Base-by-base conservation (phyloP, 2,888 invertebrate species). In the Heliconius aoede region DNA sequence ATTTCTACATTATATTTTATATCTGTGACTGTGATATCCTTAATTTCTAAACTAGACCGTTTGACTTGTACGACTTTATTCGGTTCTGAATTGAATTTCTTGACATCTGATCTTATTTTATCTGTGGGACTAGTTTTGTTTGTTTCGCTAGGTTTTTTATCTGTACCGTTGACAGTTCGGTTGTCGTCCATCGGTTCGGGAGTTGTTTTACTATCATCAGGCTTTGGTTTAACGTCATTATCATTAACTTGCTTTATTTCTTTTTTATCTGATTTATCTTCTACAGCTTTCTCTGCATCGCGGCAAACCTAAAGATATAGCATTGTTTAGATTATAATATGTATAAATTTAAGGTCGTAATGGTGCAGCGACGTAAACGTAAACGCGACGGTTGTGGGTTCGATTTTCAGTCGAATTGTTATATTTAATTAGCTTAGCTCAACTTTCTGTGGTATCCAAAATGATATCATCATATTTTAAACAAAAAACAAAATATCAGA, bases 231-330 rank as follows among this genome's bases (percentile, higher is more conserved):
- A 18, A 36, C 65, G 67, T 83, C 83, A 76, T 81, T 82, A 78
- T 82, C 80, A 60, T 80, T 81, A 72, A 81, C 51, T n/a, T 85
- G 82, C 81, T 84, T 84, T 74, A 80, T 81, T 36, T 86, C 85
- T 78, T 81, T 69, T 75, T 80, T 82, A 60, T 86, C 88, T 46
- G 86, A 80, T 83, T 89, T 89, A 79, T 90, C 88, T 84, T 93
- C 91, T 36, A 94, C 92, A n/a, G 88, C 90, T 80, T 91, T 90
- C 76, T 93, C 94, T 67, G 94, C 94, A 79, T 94, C 94, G 84
- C 91, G 86, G 84, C 93, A 93, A 79, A 93, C 93, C 94, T 94
- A 85, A 3, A 18, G 11, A 21, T 72, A 58, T 0, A 36, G 24
- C 28, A 13, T 51, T 11, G 51, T 51, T 26, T 67, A 46, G 21